phyloP scores from a whole-genome alignment of 1,140 invertebrate species.

The Drosophila kikkawai region DNA sequence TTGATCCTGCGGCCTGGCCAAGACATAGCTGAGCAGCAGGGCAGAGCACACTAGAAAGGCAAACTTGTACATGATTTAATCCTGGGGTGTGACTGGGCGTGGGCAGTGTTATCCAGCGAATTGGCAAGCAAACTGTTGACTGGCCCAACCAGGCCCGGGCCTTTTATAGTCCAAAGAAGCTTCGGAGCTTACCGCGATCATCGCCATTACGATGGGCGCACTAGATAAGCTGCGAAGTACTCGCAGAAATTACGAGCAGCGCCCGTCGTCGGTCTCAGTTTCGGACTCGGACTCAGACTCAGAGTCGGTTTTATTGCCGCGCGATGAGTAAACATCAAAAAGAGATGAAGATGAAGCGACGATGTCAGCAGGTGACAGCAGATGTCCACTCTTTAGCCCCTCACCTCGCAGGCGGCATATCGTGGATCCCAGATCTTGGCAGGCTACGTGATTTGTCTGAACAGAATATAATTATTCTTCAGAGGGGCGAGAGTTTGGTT shows the following conservation, averaged over 20 bases:
- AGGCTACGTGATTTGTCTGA: constrained; percentile 69
- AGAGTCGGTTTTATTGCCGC: constrained; percentile 62
- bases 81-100: constrained; percentile 23
- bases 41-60: constrained; percentile 63
- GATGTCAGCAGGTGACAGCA: constrained; percentile 76
- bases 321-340: constrained; percentile 74
- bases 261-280: constrained; percentile 48
- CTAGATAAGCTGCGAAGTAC: constrained; percentile 78
- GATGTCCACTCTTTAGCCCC: constrained; percentile 42
- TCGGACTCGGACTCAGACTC: constrained; percentile 36
- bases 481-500: constrained; percentile 47
- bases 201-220: constrained; percentile 78
- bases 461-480: constrained; percentile 54
- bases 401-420: constrained; percentile 12
- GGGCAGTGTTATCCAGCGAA: constrained; percentile 50
- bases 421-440: constrained; percentile 42
- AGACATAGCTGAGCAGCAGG: constrained; percentile 64
- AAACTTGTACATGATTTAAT: constrained; percentile 77
- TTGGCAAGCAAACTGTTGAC: constrained; percentile 69
- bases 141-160: constrained; percentile 30
- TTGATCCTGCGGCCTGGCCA: constrained; percentile 74
- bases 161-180: constrained; percentile 67
- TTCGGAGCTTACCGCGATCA: constrained; percentile 61
- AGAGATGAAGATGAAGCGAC: constrained; percentile 74
- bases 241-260: constrained; percentile 70